These are phyloP conservation scores for Limnothrissa miodon DNA, from an alignment of 2,113 vertebrate genomes.

Conservation along the genomic window DNA sequence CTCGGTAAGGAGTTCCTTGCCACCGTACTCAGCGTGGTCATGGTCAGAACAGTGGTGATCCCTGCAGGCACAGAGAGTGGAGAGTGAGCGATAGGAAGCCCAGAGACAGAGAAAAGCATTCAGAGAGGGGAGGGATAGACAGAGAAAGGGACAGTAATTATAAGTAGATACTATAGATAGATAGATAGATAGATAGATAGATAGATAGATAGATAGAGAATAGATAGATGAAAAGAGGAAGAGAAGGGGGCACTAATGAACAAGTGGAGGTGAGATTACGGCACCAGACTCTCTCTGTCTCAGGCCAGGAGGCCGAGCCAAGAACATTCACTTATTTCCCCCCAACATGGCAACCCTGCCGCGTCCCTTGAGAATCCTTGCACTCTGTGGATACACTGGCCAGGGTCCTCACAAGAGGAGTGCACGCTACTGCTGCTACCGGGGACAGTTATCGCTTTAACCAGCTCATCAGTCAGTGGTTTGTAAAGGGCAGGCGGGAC, in stretches of 20 bases:
- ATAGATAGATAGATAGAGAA: background rate
- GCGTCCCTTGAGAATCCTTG: background rate
- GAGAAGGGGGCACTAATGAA: background rate
- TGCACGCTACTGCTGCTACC: background rate
- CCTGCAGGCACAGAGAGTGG: slow-evolving; percentile 66
- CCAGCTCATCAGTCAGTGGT: background rate
- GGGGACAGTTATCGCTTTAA: background rate
- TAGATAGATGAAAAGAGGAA: background rate
- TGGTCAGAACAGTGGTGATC: slow-evolving; percentile 94
- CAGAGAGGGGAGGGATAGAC: background rate
- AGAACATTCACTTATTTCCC: background rate
- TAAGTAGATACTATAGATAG: background rate
- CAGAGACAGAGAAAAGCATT: background rate
- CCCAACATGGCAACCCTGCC: background rate
- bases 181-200: background rate
- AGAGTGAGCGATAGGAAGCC: background rate
- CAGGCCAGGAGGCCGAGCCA: background rate
- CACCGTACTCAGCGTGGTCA: slow-evolving; percentile 95
- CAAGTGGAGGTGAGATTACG: background rate
- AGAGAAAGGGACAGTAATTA: background rate
- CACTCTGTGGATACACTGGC: background rate
- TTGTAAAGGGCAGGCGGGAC: background rate
- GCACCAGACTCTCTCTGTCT: background rate
- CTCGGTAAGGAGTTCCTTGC: slow-evolving; percentile 90
- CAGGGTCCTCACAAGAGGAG: background rate